Conservation (phyloP, 2,797 vertebrate genomes). For the Gila robusta region DNA sequence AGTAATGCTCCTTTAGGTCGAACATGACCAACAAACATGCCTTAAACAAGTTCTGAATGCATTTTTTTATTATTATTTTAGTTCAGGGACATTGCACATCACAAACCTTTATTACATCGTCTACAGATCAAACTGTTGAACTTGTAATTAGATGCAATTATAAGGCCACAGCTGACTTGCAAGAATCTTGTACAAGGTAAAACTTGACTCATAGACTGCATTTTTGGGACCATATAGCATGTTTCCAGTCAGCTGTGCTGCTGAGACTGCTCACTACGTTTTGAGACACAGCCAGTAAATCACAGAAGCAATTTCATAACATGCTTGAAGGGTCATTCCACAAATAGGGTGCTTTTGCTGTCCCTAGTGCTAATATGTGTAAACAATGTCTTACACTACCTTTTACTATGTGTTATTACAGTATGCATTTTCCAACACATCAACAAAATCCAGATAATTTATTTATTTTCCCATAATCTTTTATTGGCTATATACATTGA, state of each 20-base stretch:
- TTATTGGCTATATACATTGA: neutral
- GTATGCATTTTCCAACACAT: neutral
- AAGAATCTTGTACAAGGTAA: neutral
- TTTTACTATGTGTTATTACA: neutral
- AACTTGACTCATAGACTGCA: neutral
- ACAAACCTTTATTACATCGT: neutral
- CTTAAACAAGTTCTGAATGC: neutral
- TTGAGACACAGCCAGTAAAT: conserved; percentile 29
- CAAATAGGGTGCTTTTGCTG: conserved; percentile 33
- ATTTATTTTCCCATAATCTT: neutral
- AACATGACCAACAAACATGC: neutral
- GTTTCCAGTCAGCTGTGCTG: neutral
- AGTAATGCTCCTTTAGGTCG: neutral
- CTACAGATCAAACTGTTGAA: conserved; percentile 5
- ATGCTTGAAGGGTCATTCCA: conserved; percentile 29
- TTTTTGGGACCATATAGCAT: neutral
- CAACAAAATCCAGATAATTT: neutral
- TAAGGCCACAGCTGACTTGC: neutral
- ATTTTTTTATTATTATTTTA: neutral
- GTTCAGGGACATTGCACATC: neutral
- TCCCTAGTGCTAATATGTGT: neutral
- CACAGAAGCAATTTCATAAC: conserved; percentile 32
- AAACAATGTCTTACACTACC: neutral
- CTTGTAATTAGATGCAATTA: neutral
- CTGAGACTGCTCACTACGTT: neutral